Conservation (phyloP, 2,797 vertebrate species). For the Phataginus tricuspis region DNA sequence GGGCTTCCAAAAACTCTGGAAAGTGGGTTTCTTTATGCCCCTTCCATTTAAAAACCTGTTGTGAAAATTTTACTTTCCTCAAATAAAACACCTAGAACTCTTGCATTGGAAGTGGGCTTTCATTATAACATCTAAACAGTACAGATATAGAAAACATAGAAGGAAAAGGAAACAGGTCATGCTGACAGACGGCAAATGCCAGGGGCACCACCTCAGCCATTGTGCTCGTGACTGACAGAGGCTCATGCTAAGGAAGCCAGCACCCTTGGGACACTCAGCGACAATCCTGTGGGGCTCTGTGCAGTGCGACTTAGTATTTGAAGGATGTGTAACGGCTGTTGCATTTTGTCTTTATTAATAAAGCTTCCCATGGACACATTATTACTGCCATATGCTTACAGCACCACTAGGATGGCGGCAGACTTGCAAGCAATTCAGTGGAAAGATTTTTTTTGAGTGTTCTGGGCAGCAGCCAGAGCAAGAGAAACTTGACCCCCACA, state of each 20-base stretch:
- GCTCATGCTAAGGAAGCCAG: not conserved
- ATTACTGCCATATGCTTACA: not conserved
- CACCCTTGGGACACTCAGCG: not conserved
- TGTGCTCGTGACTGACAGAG: not conserved
- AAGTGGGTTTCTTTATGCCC: too few species aligned
- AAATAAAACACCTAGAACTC: not conserved
- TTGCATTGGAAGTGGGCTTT: not conserved
- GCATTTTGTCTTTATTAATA: not conserved
- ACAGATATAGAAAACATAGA: not conserved
- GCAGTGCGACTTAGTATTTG: not conserved
- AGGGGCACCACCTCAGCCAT: fast-evolving
- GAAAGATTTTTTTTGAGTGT: conserved; percentile 54
- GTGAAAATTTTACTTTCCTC: not conserved
- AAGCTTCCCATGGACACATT: not conserved
- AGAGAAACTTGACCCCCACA: conserved; percentile 50
- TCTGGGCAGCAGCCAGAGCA: conserved; percentile 50
- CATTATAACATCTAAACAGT: fast-evolving
- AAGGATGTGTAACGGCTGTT: not conserved
- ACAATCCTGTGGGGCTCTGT: too few species aligned
- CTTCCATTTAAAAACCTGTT: not conserved
- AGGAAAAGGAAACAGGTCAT: not conserved
- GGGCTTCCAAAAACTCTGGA: not conserved
- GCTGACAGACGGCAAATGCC: not conserved
- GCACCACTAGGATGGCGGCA: not conserved
- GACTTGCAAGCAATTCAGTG: not conserved